Evolutionary conservation across 2,797 vertebrate species (phyloP), one percentile per base, ranked within the genome.

Genomic region (Caiman crocodilus): DNA sequence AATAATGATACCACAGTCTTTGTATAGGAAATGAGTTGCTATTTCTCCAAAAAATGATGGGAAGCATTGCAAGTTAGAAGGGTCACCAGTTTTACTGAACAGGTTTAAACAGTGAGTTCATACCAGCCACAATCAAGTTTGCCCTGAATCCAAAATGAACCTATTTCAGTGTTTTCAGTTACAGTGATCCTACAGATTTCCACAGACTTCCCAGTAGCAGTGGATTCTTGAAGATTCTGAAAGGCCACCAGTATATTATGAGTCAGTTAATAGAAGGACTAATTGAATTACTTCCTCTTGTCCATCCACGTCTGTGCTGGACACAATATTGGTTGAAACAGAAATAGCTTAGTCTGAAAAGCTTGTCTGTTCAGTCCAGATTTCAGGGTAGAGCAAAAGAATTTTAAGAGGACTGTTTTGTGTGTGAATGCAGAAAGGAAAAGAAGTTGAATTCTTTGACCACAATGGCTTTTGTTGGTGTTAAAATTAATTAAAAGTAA

Each of bases 11-110:
- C 42, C 60, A 92, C 84, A 94, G 92, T 94, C 92, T 87, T 90
- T 95, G 92, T 93, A 88, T 90, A 77, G 91, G 92, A 96, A 96
- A 61, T 94, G 90, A 96, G 84, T 95, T 92, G 95, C 79, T 89
- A 87, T 95, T 92, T 92, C 95, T 93, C 76, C 78, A 5, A 0
- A 94, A 84, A 91, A 87, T 94, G 85, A 87, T 94, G 94, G 91
- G 90, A 76, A 95, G 85, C 75, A 0, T 13, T 76, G 56, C 17
- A 7, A 65, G 83, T 18, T 67, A 65, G 76, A 65, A 88, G 76
- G 42, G 61, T 93, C 4, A 4, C 82, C 85, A 79, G 79, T 28
- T 65, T 17, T 82, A 76, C 30, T 57, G 74, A 88, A 57, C 15
- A 76, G 4, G 20, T 80, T 79, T 50, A 58, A 42, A 13, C 21